Conservation (phyloP, 2,797 vertebrate genomes). For the Onychomys leucogaster region DNA sequence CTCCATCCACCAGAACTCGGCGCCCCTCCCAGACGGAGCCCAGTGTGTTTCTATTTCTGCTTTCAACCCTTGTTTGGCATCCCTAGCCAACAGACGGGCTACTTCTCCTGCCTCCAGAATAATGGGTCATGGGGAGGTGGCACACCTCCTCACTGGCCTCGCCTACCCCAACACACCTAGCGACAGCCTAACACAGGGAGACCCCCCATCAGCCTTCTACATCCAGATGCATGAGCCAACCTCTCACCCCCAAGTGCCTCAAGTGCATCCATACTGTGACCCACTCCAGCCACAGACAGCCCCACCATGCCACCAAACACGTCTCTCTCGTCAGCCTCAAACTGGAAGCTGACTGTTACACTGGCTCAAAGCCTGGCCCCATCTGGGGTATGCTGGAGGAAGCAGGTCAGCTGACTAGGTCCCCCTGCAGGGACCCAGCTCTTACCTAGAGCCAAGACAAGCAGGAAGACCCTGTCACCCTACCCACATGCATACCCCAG, state of each 20-base stretch:
- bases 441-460: neutral
- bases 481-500: neutral
- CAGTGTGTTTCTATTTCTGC: constrained; percentile 75
- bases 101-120: constrained; percentile 63
- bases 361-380: neutral
- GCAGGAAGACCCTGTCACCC: neutral
- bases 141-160: constrained; percentile 29
- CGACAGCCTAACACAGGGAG: neutral
- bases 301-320: neutral
- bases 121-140: constrained; percentile 54
- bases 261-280: neutral
- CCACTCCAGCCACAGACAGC: neutral
- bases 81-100: constrained; percentile 60
- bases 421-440: neutral
- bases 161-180: neutral
- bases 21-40: constrained; percentile 75
- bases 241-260: neutral
- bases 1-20: constrained; percentile 60
- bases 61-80: constrained; percentile 81
- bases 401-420: neutral
- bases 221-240: neutral
- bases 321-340: neutral
- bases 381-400: neutral
- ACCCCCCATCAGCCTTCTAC: neutral
- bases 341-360: neutral